Evolutionary conservation across 2,113 vertebrate genomes (phyloP).

Genomic region (Melanostigma gelatinosum): DNA sequence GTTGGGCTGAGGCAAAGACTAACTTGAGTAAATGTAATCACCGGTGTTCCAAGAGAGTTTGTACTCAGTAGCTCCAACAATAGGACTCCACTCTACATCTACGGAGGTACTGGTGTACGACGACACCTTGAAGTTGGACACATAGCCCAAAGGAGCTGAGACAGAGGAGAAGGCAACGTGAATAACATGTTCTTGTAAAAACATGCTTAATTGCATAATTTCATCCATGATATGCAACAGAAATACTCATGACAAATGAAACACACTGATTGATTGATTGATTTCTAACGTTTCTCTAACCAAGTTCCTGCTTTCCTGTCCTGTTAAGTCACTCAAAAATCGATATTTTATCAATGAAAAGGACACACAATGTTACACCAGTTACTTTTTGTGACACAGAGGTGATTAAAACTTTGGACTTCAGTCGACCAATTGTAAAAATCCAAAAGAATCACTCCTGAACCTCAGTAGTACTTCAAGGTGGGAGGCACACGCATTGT

Average conservation of each 20-base stretch:
- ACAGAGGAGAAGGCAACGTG: not conserved
- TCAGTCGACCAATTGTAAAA: not conserved
- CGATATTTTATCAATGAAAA: not conserved
- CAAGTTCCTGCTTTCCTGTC: too few species aligned
- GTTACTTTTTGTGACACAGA: not conserved
- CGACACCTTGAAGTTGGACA: conserved; percentile 88
- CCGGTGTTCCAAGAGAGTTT: conserved; percentile 86
- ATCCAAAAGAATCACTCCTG: not conserved
- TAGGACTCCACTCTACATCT: conserved; percentile 85
- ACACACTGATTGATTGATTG: too few species aligned
- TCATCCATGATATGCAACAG: not conserved
- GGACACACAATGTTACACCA: not conserved
- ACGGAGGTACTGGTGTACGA: conserved; percentile 85
- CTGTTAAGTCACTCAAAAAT: too few species aligned
- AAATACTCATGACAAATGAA: not conserved
- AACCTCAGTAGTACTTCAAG: too few species aligned
- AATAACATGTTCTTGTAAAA: not conserved
- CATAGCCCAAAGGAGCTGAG: conserved; percentile 89
- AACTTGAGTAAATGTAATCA: not conserved
- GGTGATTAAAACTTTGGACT: not conserved
- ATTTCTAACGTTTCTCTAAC: not conserved
- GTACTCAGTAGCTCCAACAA: conserved; percentile 89
- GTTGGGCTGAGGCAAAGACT: not conserved
- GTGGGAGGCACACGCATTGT: not conserved
- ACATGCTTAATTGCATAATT: not conserved